These are phyloP conservation scores for Rhagologus leucostigma DNA, from an alignment of 2,113 vertebrate genomes.

Conservation along the genomic window DNA sequence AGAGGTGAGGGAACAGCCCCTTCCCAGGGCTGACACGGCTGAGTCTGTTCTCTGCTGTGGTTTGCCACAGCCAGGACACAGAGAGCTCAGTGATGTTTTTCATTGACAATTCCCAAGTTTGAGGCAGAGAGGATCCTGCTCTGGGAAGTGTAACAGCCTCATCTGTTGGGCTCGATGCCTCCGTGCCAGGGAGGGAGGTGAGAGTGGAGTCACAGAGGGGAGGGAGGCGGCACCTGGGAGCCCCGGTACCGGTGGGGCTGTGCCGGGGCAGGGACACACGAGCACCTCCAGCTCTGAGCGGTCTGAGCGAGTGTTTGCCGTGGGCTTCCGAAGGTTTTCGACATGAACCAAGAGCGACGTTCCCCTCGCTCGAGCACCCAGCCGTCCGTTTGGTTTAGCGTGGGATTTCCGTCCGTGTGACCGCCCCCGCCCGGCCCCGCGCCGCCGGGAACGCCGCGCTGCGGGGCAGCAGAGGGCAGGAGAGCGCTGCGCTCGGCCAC, in stretches of 20 bases:
- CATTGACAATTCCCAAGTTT: neutral
- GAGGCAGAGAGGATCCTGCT: neutral
- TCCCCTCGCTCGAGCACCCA: neutral
- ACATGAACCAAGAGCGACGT: neutral
- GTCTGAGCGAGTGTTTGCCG: rapidly evolving
- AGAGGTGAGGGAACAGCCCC: neutral
- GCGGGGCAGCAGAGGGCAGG: conserved; percentile 53
- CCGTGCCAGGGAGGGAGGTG: rapidly evolving
- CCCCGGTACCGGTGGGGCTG: rapidly evolving
- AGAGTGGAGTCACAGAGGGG: neutral
- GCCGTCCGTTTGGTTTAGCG: neutral
- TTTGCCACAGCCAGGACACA: neutral
- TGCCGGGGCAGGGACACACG: neutral
- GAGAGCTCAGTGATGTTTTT: neutral
- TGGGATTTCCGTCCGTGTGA: neutral
- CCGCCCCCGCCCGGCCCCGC: neutral
- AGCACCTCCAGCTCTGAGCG: rapidly evolving
- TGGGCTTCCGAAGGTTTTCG: neutral
- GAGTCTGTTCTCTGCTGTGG: neutral
- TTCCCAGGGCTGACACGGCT: neutral
- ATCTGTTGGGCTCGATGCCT: neutral
- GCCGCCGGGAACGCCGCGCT: neutral
- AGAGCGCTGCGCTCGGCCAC: neutral
- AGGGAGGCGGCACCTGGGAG: rapidly evolving
- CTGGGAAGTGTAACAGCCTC: neutral